A percentile compares a stretch with the other conserved stretches of the same genome.
These are phyloP conservation scores for Heliconius hewitsoni DNA, from an alignment of 1,140 invertebrate species.

Conservation along the genomic window DNA sequence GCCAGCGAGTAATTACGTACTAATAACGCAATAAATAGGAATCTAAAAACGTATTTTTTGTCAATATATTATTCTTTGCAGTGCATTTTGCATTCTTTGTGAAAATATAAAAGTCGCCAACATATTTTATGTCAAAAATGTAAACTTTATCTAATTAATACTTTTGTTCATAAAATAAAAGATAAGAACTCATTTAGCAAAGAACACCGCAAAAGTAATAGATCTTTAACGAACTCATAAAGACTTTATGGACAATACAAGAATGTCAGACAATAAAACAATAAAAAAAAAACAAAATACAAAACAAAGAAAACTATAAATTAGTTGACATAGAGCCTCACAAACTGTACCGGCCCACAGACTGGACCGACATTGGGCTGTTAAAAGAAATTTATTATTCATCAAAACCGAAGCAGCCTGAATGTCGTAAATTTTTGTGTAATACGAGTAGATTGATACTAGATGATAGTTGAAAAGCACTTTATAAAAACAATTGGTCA, in stretches of 20 bases:
- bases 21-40: too few relatives aligned
- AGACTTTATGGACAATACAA: constrained; percentile 26
- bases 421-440: constrained; percentile 72
- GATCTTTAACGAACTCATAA: constrained; percentile 42
- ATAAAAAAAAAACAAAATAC: constrained; percentile 48
- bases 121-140: not conserved
- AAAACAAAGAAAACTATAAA: constrained; percentile 65
- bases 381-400: constrained; percentile 74
- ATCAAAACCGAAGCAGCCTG: constrained; percentile 61
- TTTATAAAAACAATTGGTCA: constrained; percentile 64
- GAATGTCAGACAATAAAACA: constrained; percentile 47
- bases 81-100: too few relatives aligned
- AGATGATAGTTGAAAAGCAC: constrained; percentile 60
- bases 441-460: constrained; percentile 68
- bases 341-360: constrained; percentile 47
- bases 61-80: too few relatives aligned
- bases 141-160: constrained; percentile 17
- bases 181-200: constrained; percentile 37
- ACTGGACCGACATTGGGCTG: constrained; percentile 53
- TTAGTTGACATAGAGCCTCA: constrained; percentile 57
- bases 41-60: too few relatives aligned
- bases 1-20: too few relatives aligned
- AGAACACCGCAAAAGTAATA: constrained; percentile 41
- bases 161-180: constrained; percentile 2
- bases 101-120: not conserved